phyloP scores from a whole-genome alignment of 2,113 vertebrate species.

The Ahaetulla prasina region DNA sequence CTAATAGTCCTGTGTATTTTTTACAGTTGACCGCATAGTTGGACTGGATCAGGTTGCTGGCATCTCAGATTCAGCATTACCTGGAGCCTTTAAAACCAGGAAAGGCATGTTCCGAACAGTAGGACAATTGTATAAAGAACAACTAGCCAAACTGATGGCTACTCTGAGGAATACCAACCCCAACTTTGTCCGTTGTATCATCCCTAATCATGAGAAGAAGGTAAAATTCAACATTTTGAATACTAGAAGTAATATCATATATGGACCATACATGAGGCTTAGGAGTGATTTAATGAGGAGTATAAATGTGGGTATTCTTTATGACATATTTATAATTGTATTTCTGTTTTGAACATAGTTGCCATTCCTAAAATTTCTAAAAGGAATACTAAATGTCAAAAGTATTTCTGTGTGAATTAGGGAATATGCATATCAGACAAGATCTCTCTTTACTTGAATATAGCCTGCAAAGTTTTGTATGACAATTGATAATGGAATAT shows the following conservation, averaged over 20 bases:
- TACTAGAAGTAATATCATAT: not conserved
- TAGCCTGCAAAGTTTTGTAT: not conserved
- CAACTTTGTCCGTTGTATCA: conserved; percentile 98
- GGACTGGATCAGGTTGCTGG: conserved; percentile 96
- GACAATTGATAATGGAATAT: not conserved
- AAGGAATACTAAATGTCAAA: not conserved
- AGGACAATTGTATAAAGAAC: conserved; percentile 97
- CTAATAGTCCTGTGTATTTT: conserved; percentile 15
- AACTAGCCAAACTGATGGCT: conserved; percentile 96
- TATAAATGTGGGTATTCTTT: not conserved
- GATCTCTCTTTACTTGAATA: not conserved
- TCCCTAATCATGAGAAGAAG: conserved; percentile 99
- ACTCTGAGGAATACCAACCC: conserved; percentile 96
- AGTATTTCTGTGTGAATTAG: not conserved
- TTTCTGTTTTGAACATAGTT: not conserved
- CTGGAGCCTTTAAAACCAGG: conserved; percentile 92
- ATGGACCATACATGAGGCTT: not conserved
- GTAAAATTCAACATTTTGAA: conserved; percentile 59
- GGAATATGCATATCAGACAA: not conserved
- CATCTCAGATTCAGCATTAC: conserved; percentile 86
- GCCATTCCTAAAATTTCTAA: accelerated
- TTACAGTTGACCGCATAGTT: conserved; percentile 92
- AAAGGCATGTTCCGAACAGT: conserved; percentile 99
- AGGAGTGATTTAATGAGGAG: not conserved
- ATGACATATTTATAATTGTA: not conserved